These are phyloP conservation scores for Cephonodes hylas DNA, from an alignment of 2,888 invertebrate genomes.

Conservation along the genomic window DNA sequence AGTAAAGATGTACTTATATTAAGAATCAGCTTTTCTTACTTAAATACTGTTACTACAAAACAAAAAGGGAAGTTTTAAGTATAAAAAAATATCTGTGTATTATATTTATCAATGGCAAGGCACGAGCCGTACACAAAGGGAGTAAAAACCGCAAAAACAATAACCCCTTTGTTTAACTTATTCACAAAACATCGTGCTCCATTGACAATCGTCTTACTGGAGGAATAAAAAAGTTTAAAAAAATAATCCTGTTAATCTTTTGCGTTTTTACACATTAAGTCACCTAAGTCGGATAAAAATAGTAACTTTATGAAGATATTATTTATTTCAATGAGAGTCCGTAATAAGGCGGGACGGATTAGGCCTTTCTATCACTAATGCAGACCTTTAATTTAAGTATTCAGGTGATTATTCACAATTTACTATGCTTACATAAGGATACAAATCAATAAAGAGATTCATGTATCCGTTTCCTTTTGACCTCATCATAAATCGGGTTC, in stretches of 20 bases:
- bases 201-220: background rate
- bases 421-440: too few species aligned
- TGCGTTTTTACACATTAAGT: background rate
- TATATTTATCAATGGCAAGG: constrained; percentile 1
- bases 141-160: constrained; percentile 8
- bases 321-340: background rate
- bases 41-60: too few species aligned
- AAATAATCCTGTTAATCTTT: background rate
- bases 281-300: too few species aligned
- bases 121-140: background rate
- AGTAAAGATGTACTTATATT: too few species aligned
- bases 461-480: too few species aligned
- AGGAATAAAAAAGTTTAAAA: background rate
- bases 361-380: too few species aligned
- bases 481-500: too few species aligned
- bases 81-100: background rate
- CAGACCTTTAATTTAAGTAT: too few species aligned
- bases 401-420: too few species aligned
- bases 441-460: too few species aligned
- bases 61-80: background rate
- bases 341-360: too few species aligned
- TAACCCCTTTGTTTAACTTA: background rate
- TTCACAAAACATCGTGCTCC: background rate
- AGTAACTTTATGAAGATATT: background rate
- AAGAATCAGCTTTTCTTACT: too few species aligned